Evolutionary conservation across 1,140 invertebrate species (phyloP), one percentile per base, ranked within the genome.

Genomic region (Chironomus striatipennis): DNA sequence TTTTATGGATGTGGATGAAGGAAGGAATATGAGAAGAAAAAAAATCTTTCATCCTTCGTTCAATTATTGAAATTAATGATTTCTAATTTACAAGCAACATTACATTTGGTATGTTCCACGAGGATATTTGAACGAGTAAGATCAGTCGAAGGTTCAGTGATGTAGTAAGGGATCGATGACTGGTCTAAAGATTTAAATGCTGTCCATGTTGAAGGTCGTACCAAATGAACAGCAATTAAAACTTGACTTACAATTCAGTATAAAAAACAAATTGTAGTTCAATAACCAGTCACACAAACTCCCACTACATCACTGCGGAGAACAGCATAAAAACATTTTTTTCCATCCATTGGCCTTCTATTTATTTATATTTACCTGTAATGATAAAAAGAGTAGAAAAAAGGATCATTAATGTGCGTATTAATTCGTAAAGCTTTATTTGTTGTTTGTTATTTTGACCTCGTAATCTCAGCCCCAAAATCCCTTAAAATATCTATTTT

Each of bases 31-130:
- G 9, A 57, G 47, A 57, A 57, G 7, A 57, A n/a, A n/a, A 57
- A 57, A 57, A 2, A 2, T 57, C 47, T 57, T 57, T 57, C n/a
- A 57, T 57, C 47, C n/a, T 10, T 15, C n/a, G n/a, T n/a, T 21
- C 65, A 10, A 18, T 18, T 70, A 70, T 70, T 70, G 65, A 70
- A 20, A 70, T 70, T 70, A 70, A 70, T 70, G 65, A 70, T 70
- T 70, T 70, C 65, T 9, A 21, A 20, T 70, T 70, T 17, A 21
- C 65, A 20, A 70, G 65, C 17, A 10, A 9, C 65, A 70, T 70
- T 70, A 70, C 65, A 57, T 57, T n/a, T n/a, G 24, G 24, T 34
- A 34, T 34, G 24, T 34, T 34, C 24, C 24, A 34, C 24, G 24
- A 34, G 5, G 24, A 34, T 34, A 34, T 34, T 34, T 34, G 24